These are phyloP conservation scores for Hemitrygon akajei DNA, from an alignment of 2,797 vertebrate genomes.

Conservation along the genomic window DNA sequence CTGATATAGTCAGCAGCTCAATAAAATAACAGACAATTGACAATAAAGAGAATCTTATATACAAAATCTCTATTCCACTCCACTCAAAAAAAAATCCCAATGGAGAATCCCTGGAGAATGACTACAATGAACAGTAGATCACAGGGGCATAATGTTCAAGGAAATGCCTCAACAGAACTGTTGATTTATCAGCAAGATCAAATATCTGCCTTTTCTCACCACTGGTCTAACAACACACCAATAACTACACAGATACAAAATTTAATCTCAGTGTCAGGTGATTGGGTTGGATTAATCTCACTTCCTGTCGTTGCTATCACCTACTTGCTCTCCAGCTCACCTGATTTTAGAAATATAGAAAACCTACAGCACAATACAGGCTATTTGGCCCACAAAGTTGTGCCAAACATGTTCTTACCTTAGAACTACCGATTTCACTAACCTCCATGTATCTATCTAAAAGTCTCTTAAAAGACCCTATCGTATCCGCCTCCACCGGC, in stretches of 20 bases:
- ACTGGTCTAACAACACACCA: not conserved
- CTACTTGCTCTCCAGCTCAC: too few species aligned
- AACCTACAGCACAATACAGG: too few species aligned
- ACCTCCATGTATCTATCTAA: too few species aligned
- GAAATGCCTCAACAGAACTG: not conserved
- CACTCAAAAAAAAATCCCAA: not conserved
- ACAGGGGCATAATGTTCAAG: not conserved
- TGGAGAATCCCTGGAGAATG: not conserved
- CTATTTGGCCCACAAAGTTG: too few species aligned
- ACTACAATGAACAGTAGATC: too few species aligned
- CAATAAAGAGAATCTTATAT: slow-evolving; percentile 21
- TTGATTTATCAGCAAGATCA: not conserved
- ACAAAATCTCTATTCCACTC: not conserved
- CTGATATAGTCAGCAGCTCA: not conserved
- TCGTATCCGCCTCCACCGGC: too few species aligned
- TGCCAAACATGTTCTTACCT: too few species aligned
- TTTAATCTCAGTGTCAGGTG: not conserved
- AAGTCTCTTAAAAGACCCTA: too few species aligned
- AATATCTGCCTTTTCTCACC: not conserved
- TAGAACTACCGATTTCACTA: too few species aligned
- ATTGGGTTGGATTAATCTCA: not conserved
- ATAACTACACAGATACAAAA: too few species aligned
- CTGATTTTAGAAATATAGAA: too few species aligned
- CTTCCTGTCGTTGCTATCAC: too few species aligned
- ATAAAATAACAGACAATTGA: not conserved